These are phyloP conservation scores for Hololepta plana DNA, from an alignment of 2,888 invertebrate genomes.

Conservation along the genomic window DNA sequence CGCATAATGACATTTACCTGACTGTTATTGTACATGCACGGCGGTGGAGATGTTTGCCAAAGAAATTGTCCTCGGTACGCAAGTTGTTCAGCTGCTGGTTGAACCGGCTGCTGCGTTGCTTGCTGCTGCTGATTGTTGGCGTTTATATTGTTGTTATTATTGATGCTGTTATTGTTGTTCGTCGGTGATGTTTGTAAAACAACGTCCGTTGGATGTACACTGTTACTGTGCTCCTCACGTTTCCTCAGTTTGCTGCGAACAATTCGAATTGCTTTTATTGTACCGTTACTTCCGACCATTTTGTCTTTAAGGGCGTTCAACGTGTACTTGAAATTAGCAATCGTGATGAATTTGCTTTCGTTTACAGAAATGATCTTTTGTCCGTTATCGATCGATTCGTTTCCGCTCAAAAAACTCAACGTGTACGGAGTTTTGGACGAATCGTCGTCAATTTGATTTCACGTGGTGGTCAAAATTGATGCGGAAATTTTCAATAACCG, in stretches of 20 bases:
- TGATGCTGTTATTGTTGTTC: slow-evolving; percentile 11
- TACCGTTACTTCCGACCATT: slow-evolving; percentile 75
- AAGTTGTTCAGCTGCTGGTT: slow-evolving; percentile 15
- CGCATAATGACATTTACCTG: slow-evolving; percentile 38
- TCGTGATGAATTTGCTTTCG: too few species aligned
- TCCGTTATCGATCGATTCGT: too few species aligned
- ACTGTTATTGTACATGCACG: slow-evolving; percentile 60
- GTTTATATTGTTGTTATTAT: slow-evolving; percentile 1
- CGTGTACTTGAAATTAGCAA: too few species aligned
- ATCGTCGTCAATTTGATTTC: too few species aligned
- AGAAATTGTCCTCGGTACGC: slow-evolving; percentile 51
- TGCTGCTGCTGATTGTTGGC: not conserved
- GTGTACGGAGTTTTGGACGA: too few species aligned
- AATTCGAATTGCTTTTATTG: slow-evolving; percentile 77
- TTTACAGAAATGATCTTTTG: too few species aligned
- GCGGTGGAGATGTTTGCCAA: slow-evolving; percentile 72
- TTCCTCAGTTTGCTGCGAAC: slow-evolving; percentile 81
- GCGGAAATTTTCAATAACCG: too few species aligned
- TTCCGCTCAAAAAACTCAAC: too few species aligned
- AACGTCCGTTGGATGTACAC: slow-evolving; percentile 49
- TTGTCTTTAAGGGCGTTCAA: too few species aligned
- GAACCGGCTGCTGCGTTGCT: not conserved
- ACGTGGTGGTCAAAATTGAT: too few species aligned
- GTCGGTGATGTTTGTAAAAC: slow-evolving; percentile 14
- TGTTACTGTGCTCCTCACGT: slow-evolving; percentile 60